A percentile compares a stretch with the other conserved stretches of the same genome.
phyloP scores from a whole-genome alignment of 2,888 invertebrate species.

The Caenorhabditis imperialis region DNA sequence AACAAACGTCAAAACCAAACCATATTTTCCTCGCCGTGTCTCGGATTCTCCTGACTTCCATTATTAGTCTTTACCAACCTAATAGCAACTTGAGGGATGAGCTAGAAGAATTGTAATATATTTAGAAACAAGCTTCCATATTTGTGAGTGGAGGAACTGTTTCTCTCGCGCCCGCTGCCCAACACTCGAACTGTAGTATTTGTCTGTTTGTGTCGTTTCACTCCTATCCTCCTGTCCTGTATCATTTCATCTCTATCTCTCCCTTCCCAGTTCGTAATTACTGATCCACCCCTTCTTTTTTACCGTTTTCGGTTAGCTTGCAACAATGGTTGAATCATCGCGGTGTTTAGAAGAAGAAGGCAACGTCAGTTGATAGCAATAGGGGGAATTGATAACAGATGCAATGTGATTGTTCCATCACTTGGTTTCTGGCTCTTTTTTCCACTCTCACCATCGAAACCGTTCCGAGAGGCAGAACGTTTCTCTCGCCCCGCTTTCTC shows the following conservation, averaged over 20 bases:
- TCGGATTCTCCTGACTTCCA: no score
- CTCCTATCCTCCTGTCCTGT: not conserved
- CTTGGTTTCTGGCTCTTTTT: slow-evolving; percentile 1
- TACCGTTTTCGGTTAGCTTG: not conserved
- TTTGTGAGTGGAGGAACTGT: no score
- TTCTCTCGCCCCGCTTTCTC: no score
- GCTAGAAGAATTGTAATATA: no score
- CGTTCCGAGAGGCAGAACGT: no score
- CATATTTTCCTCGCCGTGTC: slow-evolving; percentile 19
- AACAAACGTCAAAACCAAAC: slow-evolving; percentile 45
- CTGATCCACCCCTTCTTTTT: slow-evolving; percentile 10
- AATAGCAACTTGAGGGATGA: no score
- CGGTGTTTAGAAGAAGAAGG: slow-evolving; percentile 10
- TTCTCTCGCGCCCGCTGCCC: no score
- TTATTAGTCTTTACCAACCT: no score
- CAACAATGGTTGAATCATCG: slow-evolving; percentile 20
- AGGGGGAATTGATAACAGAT: slow-evolving; percentile 26
- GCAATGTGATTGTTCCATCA: slow-evolving; percentile 31
- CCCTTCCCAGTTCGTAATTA: slow-evolving; percentile 12
- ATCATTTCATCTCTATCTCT: slow-evolving; percentile 11
- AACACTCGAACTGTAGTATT: slow-evolving; percentile 47
- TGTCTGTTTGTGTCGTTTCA: slow-evolving; percentile 46
- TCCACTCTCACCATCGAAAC: no score
- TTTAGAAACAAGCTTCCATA: no score
- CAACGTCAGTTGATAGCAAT: slow-evolving; percentile 17